Evolutionary conservation across 2,113 vertebrate species (phyloP), one percentile per base, ranked within the genome.

Genomic region (Vombatus ursinus): DNA sequence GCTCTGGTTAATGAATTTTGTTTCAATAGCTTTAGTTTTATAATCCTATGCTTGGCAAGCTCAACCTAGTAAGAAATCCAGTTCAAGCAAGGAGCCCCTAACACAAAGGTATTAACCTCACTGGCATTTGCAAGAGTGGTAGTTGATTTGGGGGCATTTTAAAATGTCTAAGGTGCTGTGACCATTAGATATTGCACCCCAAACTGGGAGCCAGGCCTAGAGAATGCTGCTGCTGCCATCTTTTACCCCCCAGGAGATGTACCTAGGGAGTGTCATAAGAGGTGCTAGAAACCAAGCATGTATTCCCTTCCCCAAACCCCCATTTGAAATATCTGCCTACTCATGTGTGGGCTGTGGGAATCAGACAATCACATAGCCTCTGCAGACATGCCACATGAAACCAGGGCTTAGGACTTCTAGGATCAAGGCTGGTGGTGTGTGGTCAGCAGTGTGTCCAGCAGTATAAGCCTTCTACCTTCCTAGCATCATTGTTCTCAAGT

Each of bases 41-140:
- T 90, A 92, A 97, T 89, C 28, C 49, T 44, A 94, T 47, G 25
- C 92, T 97, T 47, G 26, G 6, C 57, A 57, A 23, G 89, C 52
- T 93, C 1, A 49, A 96, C 52, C 12, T 44, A 93, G 92, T 84
- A 96, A 90, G 50, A n/a, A 51, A 89, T 4, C 53, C 25, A 28
- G 16, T 25, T 91, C 84, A 94, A 92, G 51, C 26, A 57, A 77
- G 61, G 61, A 37, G 31, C 61, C 61, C 12, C 61, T 77, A 77
- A 68, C 28, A 68, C 61, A 37, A 68, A 77, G 61, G 31, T n/a
- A 37, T 68, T 68, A 37, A 37, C 26, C 28, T 61, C 26, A 31
- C 61, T 68, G 31, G 31, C 3, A 68, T 12, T 68, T 68, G 31
- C 31, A 37, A 16, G 61, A 68, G 61, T 16, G 14, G 31, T n/a